phyloP scores from a whole-genome alignment of 35 echinoderm and acorn worm species.

The Amphiura filiformis region DNA sequence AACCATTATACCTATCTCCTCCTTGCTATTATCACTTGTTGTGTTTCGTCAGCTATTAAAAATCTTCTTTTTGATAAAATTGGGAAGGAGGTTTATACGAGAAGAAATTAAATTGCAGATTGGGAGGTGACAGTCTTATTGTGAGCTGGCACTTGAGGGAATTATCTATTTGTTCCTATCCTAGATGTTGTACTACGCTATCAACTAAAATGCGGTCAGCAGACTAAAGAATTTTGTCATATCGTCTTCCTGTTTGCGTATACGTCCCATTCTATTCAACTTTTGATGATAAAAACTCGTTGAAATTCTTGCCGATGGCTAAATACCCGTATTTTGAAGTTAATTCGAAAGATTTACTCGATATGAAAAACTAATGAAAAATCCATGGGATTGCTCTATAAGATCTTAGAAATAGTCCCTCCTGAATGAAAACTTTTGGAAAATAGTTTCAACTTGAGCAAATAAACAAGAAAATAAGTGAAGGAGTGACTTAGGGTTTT shows the following conservation, averaged over 20 bases:
- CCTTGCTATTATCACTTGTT: too few relatives aligned
- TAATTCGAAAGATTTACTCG: slow-evolving; percentile 1
- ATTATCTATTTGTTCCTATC: background rate
- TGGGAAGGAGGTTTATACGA: background rate
- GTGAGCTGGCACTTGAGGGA: background rate
- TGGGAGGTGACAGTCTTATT: background rate
- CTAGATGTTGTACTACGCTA: background rate
- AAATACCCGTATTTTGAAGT: slow-evolving; percentile 9
- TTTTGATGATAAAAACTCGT: background rate
- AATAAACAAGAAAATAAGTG: background rate
- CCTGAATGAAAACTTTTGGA: background rate
- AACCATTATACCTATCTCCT: background rate
- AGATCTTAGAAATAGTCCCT: background rate
- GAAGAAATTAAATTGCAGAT: slow-evolving; percentile 1
- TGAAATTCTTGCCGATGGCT: background rate
- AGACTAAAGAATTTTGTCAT: background rate
- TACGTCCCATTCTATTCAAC: background rate
- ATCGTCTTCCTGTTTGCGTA: background rate
- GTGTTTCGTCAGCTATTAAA: background rate
- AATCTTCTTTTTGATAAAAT: background rate
- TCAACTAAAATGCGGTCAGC: background rate
- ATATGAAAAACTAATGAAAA: background rate
- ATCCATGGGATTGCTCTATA: background rate
- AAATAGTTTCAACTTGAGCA: background rate
- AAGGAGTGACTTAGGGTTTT: background rate